Evolutionary conservation across 2,113 vertebrate genomes (phyloP), one percentile per base, ranked within the genome.

Genomic region (Rhagologus leucostigma): DNA sequence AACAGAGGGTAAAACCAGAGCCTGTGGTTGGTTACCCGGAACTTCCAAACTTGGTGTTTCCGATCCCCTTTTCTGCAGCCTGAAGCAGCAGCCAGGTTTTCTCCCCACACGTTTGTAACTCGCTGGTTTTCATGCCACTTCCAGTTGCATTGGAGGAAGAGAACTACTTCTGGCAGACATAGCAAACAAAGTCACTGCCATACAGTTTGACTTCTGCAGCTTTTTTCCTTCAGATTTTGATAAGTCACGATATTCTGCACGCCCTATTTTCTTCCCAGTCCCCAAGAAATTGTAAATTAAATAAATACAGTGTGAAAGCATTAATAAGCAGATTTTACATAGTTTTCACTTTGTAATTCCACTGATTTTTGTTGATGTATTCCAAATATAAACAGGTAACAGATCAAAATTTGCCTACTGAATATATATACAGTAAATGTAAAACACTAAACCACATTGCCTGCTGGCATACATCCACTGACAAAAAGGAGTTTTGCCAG

Each of bases 311-410:
- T 10, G 44, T 71, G 68, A 84, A 90, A 88, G 24, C 63, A 81
- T 96, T 92, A 92, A 86, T 86, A 93, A 94, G 60, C 83, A 78
- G 64, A 85, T 94, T 90, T 87, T 78, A 11, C 52, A 21, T 11
- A 41, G 75, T 63, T 88, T 83, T 94, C 42, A 44, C 27, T 90
- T 77, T 74, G 64, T 75, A 90, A 71, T 89, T 89, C 79, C 41
- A 42, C 64, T 78, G 75, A 70, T 35, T 95, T 94, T 77, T 90
- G 92, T 95, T 92, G 68, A 92, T 88, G 37, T 84, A 6, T 92
- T 96, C 80, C 49, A 65, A 86, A 81, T 87, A 90, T 89, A 95
- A 96, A 91, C 90, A 96, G 95, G 95, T 96, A 97, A 83, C 93
- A 94, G 95, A 90, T 88, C 92, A 94, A 88, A 95, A 92, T 89